phyloP scores from a whole-genome alignment of 1,140 invertebrate species.

The Nylanderia fulva region DNA sequence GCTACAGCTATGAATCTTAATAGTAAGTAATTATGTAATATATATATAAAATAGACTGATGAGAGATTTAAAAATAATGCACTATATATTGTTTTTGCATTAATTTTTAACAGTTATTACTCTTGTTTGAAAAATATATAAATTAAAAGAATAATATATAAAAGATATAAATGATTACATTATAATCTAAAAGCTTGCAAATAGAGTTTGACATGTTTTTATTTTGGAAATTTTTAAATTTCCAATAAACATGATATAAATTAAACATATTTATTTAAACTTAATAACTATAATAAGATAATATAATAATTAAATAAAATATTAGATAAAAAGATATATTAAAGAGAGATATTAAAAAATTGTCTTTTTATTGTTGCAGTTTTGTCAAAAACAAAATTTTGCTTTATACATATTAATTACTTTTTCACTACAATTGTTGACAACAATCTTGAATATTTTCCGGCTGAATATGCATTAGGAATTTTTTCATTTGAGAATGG shows the following conservation, averaged over 20 bases:
- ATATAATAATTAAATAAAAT: too few relatives aligned
- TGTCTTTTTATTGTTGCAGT: constrained; percentile 60
- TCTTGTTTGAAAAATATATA: constrained; percentile 1
- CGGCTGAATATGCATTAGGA: constrained; percentile 82
- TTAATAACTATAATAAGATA: not conserved
- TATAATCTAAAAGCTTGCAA: not conserved
- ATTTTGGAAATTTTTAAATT: not conserved
- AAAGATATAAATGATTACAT: not conserved
- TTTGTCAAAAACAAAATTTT: constrained; percentile 77
- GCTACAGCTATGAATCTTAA: constrained; percentile 44
- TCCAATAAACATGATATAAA: not conserved
- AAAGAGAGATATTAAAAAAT: constrained; percentile 25
- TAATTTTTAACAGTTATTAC: not conserved
- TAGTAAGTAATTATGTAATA: constrained; percentile 50
- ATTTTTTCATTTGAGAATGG: constrained; percentile 86
- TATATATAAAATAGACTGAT: not conserved
- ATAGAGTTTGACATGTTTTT: not conserved
- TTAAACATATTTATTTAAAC: not conserved
- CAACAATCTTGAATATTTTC: constrained; percentile 70
- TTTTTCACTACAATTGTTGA: constrained; percentile 77
- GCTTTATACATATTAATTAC: constrained; percentile 84
- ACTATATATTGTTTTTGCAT: not conserved
- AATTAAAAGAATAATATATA: not conserved
- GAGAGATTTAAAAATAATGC: not conserved
- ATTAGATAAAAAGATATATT: too few relatives aligned